Evolutionary conservation across 1,140 invertebrate species (phyloP), one percentile per base, ranked within the genome.

Genomic region (Notospermus geniculatus): DNA sequence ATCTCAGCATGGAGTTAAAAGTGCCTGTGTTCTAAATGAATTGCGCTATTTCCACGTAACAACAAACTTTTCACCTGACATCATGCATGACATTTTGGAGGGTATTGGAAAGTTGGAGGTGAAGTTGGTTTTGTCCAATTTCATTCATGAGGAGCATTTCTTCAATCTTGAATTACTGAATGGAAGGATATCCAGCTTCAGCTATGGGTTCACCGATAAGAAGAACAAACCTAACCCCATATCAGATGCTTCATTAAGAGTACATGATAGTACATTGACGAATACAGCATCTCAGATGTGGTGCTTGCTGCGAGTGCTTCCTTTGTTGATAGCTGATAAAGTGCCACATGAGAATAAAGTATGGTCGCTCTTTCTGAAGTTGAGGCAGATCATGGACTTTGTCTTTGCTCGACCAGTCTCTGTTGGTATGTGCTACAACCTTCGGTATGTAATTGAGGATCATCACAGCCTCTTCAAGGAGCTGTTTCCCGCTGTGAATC

Each of bases 41-140:
- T 50, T n/a, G 5, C 4, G 46, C 4, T 50, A 7, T n/a, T 50
- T 50, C n/a, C n/a, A 50, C 9, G 19, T 50, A 50, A 50, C 46
- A 5, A n/a, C 4, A 23, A 50, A 27, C 46, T 50, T 7, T 9
- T 27, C 5, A 7, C 46, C 46, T 4, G 46, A 50, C n/a, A 19
- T 50, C 4, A 50, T 50, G 46, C 46, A 50, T 27, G 46, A 50
- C 25, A 50, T 50, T 23, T n/a, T 50, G 4, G 46, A 50, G 25
- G 46, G 46, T 5, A n/a, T 50, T 19, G 19, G 19, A 5, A 19
- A 19, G 9, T n/a, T 50, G 9, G 19, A 23, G n/a, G 4, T 5
- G 4, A 19, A 27, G n/a, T n/a, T 50, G 25, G 9, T 50, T 5
- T n/a, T 50, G n/a, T 9, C 4, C 9, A 5, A 50, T 4, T 27